Conservation (phyloP, 2,797 vertebrate genomes). For the Melanotaenia maccullochi region DNA sequence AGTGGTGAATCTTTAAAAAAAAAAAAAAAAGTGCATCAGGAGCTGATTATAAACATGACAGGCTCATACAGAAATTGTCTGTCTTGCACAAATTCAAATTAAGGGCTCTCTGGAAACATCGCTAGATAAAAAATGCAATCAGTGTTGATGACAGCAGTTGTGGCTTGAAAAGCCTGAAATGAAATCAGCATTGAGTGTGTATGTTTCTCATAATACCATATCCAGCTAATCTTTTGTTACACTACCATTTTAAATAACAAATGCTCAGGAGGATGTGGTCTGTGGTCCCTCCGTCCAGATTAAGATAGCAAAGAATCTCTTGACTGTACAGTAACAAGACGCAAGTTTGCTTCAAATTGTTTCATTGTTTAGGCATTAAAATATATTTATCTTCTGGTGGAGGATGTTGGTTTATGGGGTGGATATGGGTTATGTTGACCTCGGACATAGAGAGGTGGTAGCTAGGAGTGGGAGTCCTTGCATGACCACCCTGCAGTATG, state of each 20-base stretch:
- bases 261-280: conserved; percentile 76
- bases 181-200: conserved; percentile 18
- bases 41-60: conserved; percentile 38
- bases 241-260: conserved; percentile 50
- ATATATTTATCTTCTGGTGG: conserved; percentile 31
- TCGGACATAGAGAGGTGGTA: conserved; percentile 33
- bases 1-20: conserved; percentile 9
- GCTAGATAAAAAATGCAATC: conserved; percentile 22
- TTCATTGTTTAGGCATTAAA: conserved; percentile 27
- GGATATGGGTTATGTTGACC: conserved; percentile 42
- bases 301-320: conserved; percentile 61
- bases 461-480: conserved; percentile 29
- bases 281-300: conserved; percentile 72
- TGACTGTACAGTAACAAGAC: conserved; percentile 43
- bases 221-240: conserved; percentile 37
- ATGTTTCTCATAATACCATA: conserved; percentile 33
- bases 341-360: conserved; percentile 54
- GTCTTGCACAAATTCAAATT: conserved; percentile 11
- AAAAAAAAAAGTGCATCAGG: conserved; percentile 8
- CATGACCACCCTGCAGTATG: conserved; percentile 54
- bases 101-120: conserved; percentile 15
- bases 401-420: conserved; percentile 49
- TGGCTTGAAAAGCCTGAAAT: conserved; percentile 14
- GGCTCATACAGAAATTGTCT: neutral
- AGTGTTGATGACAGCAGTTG: conserved; percentile 16